phyloP scores from a whole-genome alignment of 2,888 invertebrate species.

The Hymenopus coronatus region DNA sequence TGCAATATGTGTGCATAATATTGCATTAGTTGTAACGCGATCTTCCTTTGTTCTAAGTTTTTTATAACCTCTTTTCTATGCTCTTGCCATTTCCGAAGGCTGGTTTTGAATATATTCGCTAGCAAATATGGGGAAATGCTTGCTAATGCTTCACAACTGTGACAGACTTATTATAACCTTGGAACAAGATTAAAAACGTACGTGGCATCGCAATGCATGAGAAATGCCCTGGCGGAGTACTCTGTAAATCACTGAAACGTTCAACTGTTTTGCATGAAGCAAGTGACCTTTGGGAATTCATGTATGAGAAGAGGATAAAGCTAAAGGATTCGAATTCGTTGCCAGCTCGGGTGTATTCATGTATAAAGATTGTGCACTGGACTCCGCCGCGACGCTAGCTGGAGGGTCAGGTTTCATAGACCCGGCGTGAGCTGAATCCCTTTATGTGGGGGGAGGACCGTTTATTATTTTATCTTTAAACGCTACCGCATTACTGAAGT shows the following conservation, averaged over 20 bases:
- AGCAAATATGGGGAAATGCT: too few species aligned
- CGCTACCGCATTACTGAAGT: too few species aligned
- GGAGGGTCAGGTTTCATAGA: neutral
- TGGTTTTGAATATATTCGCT: too few species aligned
- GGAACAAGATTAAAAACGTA: neutral
- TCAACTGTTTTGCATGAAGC: neutral
- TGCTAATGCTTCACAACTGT: too few species aligned
- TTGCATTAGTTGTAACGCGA: too few species aligned
- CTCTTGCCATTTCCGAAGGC: too few species aligned
- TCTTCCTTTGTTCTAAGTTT: too few species aligned
- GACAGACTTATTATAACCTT: too few species aligned
- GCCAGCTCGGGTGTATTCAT: neutral
- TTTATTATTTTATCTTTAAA: too few species aligned
- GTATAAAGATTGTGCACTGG: neutral
- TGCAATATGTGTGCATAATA: too few species aligned
- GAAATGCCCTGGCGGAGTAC: neutral
- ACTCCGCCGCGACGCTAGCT: neutral
- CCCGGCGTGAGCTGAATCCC: neutral
- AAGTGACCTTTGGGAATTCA: neutral
- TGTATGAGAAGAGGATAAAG: neutral
- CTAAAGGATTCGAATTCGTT: neutral
- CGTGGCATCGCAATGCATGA: neutral
- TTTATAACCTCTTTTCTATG: too few species aligned
- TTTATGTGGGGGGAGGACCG: neutral
- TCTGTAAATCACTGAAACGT: neutral